Conservation (phyloP, 2,113 vertebrate genomes). For the Aldabrachelys gigantea region DNA sequence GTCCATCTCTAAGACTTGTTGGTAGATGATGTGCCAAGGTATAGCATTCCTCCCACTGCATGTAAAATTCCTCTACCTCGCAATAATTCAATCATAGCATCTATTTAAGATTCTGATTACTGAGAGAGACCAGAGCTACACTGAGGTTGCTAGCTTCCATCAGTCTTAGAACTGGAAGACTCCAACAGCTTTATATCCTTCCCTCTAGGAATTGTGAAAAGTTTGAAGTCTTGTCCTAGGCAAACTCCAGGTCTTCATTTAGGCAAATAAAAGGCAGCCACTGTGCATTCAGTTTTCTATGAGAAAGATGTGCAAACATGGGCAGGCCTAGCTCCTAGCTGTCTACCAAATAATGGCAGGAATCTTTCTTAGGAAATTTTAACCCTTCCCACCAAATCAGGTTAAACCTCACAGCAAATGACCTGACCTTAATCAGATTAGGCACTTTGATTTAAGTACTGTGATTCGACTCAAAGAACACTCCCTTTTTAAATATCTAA, state of each 20-base stretch:
- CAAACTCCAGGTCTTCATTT: background rate
- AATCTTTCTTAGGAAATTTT: background rate
- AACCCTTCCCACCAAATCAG: background rate
- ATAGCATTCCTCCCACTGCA: background rate
- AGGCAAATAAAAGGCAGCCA: background rate
- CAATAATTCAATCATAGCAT: background rate
- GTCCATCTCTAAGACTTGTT: background rate
- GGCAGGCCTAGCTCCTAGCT: background rate
- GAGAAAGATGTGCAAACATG: background rate
- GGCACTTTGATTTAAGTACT: background rate
- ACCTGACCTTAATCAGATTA: background rate
- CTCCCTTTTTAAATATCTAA: no score
- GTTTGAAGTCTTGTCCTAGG: background rate
- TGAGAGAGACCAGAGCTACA: background rate
- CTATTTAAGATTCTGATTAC: background rate
- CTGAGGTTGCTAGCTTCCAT: background rate
- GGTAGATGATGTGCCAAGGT: background rate
- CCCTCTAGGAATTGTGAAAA: background rate
- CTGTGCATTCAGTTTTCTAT: background rate
- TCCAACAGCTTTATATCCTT: background rate
- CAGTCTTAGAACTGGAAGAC: background rate
- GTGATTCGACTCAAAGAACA: no score
- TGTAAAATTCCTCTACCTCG: background rate
- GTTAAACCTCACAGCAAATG: background rate
- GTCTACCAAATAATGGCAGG: background rate